A percentile compares a stretch with the other conserved stretches of the same genome.
These are phyloP conservation scores for Pristionchus entomophagus DNA, from an alignment of 2,888 invertebrate genomes.

Conservation along the genomic window DNA sequence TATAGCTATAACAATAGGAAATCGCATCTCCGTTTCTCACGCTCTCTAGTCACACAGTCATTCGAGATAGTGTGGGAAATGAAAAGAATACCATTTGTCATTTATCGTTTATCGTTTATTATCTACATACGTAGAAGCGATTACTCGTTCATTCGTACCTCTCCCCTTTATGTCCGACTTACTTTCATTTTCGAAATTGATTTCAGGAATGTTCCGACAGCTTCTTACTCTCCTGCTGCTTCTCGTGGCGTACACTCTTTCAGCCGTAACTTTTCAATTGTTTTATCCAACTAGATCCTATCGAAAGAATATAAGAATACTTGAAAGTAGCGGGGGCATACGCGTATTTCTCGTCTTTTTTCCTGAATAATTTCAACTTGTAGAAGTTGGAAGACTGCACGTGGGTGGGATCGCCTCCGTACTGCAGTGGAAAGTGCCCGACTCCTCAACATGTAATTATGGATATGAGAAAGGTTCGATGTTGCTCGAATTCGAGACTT, in stretches of 20 bases:
- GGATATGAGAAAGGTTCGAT: neutral
- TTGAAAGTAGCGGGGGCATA: too few species aligned
- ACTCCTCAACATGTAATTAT: constrained; percentile 1
- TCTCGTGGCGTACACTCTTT: neutral
- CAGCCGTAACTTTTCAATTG: neutral
- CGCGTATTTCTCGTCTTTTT: too few species aligned
- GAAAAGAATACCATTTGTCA: too few species aligned
- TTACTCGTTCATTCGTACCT: neutral
- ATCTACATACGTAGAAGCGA: neutral
- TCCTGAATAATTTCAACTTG: neutral
- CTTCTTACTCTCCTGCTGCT: neutral
- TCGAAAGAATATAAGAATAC: neutral
- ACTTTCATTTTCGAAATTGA: neutral
- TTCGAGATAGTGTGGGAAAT: too few species aligned
- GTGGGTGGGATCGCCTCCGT: neutral
- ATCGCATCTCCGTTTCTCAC: neutral
- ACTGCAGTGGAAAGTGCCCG: neutral
- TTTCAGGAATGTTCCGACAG: neutral
- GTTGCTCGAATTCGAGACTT: neutral
- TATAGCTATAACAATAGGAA: neutral
- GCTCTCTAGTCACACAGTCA: too few species aligned
- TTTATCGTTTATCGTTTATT: too few species aligned
- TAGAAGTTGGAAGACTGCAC: constrained; percentile 16
- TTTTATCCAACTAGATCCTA: neutral
- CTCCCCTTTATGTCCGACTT: neutral